Evolutionary conservation across 2,888 invertebrate species (phyloP).

Genomic region (Stenoptilia bipunctidactyla): DNA sequence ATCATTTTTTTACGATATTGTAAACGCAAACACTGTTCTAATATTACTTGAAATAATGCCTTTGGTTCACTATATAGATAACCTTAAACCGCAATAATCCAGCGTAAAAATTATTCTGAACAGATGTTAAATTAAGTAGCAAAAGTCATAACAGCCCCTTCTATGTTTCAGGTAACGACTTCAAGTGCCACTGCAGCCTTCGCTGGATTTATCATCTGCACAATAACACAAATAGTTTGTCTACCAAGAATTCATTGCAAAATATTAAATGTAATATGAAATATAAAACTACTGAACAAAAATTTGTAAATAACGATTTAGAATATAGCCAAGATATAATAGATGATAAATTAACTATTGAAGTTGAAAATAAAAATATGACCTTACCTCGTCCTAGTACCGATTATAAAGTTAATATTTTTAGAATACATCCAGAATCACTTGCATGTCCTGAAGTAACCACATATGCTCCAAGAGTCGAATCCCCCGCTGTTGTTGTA

Average conservation of each 20-base stretch:
- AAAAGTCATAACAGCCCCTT: not conserved
- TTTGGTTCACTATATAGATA: too few relatives aligned
- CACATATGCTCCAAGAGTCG: constrained; percentile 39
- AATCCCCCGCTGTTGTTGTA: constrained; percentile 42
- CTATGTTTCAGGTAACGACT: constrained; percentile 79
- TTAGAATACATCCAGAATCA: constrained; percentile 50
- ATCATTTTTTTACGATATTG: too few relatives aligned
- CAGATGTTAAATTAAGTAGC: too few relatives aligned
- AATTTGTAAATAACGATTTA: constrained; percentile 25
- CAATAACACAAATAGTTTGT: constrained; percentile 80
- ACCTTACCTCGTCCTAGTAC: constrained; percentile 19
- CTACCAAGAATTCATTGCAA: constrained; percentile 77
- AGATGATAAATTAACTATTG: constrained; percentile 45
- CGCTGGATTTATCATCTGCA: constrained; percentile 83
- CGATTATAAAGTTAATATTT: constrained; percentile 39
- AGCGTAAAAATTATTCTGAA: too few relatives aligned
- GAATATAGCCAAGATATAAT: constrained; percentile 33
- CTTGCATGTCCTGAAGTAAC: constrained; percentile 50
- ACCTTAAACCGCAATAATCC: too few relatives aligned
- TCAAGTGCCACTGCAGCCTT: constrained; percentile 86
- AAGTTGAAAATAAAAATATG: constrained; percentile 11
- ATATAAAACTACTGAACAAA: constrained; percentile 34
- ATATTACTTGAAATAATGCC: too few relatives aligned
- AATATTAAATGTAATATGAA: constrained; percentile 51
- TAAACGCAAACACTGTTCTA: too few relatives aligned